A percentile compares a stretch with the other conserved stretches of the same genome.
Evolutionary conservation across 2,113 vertebrate genomes (phyloP).

Genomic region (Nestor notabilis): DNA sequence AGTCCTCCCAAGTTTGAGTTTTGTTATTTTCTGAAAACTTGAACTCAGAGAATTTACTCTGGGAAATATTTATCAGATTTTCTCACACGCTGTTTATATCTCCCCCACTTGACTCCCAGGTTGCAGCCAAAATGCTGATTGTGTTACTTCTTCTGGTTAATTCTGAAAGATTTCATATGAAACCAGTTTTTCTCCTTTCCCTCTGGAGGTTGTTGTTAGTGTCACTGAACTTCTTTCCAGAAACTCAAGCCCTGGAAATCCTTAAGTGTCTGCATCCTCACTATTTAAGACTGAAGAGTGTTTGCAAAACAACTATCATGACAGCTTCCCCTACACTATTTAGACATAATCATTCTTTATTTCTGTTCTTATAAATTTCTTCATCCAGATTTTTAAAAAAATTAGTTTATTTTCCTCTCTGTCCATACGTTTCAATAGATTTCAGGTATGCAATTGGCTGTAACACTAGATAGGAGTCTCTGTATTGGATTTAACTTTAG

Average conservation of each 20-base stretch:
- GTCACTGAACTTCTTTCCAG: not conserved
- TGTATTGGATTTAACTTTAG: not conserved
- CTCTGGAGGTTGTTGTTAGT: not conserved
- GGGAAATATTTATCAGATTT: not conserved
- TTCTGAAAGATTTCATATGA: not conserved
- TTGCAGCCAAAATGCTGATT: not conserved
- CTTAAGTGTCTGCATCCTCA: not conserved
- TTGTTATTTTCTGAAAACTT: conserved; percentile 12
- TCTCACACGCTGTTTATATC: not conserved
- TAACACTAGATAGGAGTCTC: not conserved
- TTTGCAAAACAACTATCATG: conserved; percentile 17
- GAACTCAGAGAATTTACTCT: not conserved
- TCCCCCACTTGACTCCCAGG: not conserved
- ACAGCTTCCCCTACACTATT: not conserved
- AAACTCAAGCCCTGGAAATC: not conserved
- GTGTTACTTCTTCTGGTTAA: not conserved
- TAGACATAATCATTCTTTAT: conserved; percentile 6
- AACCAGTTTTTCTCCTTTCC: not conserved
- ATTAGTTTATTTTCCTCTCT: not conserved
- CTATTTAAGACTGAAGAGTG: not conserved
- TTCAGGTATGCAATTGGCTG: not conserved
- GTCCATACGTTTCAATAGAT: not conserved
- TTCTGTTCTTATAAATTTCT: conserved; percentile 3
- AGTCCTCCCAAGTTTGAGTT: not conserved
- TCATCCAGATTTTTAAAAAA: not conserved